Percentiles rank a stretch among this genome's conserved stretches.
phyloP scores from a whole-genome alignment of 2,113 vertebrate species.

The Dryoscopus gambensis region DNA sequence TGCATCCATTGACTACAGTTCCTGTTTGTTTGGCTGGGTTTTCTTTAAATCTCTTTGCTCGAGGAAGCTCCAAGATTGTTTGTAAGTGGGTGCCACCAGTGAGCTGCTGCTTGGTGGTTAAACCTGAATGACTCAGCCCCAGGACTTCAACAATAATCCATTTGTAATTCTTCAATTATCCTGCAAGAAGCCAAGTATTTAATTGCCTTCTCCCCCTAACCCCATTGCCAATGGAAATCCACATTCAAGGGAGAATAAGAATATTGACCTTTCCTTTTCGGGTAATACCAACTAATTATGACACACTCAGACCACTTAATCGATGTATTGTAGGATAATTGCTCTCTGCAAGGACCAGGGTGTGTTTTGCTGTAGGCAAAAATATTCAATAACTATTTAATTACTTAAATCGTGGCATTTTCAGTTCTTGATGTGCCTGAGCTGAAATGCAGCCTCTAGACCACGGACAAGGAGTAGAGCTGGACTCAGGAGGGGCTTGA shows the following conservation, averaged over 20 bases:
- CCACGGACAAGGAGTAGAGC: rapidly evolving
- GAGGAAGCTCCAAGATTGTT: background rate
- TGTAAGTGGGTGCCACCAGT: background rate
- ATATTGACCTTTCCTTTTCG: background rate
- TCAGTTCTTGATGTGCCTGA: background rate
- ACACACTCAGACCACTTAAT: background rate
- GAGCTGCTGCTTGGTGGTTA: background rate
- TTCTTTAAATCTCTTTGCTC: background rate
- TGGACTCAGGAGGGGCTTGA: background rate
- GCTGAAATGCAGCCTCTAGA: background rate
- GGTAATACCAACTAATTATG: background rate
- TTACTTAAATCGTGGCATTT: background rate
- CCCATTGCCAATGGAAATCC: background rate
- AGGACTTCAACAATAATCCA: background rate
- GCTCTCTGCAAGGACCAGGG: background rate
- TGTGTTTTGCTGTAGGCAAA: background rate
- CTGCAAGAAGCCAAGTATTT: background rate
- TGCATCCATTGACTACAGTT: background rate
- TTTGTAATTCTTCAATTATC: background rate
- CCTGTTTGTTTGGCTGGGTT: background rate
- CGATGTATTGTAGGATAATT: background rate
- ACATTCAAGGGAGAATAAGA: background rate
- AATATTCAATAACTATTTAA: background rate
- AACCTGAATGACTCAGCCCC: background rate
- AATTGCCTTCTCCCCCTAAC: background rate